Conservation (phyloP, 92 coral and sea anemone species). For the Bergia puertoricense region DNA sequence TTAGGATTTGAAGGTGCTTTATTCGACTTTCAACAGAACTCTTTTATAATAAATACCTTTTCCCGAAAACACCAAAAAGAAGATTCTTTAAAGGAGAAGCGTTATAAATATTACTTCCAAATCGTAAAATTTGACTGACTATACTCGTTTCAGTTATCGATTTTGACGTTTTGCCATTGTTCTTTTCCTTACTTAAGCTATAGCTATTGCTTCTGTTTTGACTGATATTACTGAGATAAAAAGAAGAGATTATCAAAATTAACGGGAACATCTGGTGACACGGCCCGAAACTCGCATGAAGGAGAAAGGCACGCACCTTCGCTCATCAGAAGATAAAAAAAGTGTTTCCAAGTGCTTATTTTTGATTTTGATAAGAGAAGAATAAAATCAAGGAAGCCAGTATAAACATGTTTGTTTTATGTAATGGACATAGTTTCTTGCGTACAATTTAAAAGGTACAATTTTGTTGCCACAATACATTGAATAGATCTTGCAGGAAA, state of each 20-base stretch:
- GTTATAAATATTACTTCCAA: background rate
- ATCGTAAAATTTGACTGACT: background rate
- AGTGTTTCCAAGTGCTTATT: background rate
- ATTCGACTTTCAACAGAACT: background rate
- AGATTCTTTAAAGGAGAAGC: no score
- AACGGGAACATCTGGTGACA: constrained; percentile 1
- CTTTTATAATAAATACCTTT: background rate
- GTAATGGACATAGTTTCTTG: background rate
- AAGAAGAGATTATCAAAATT: constrained; percentile 6
- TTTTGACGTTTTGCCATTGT: background rate
- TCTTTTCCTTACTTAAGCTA: background rate
- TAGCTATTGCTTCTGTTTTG: background rate
- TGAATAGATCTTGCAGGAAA: no score
- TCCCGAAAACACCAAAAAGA: background rate
- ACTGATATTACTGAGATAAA: background rate
- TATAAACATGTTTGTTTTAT: background rate
- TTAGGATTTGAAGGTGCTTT: background rate
- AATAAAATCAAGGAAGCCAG: background rate
- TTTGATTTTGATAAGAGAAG: background rate
- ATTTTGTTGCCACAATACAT: background rate
- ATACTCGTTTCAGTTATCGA: background rate
- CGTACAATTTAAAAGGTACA: background rate
- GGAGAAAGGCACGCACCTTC: background rate
- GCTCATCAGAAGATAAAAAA: background rate
- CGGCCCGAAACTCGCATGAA: background rate